Percentiles rank a stretch among this genome's conserved stretches.
These are phyloP conservation scores for Apodemia mormo DNA, from an alignment of 2,888 invertebrate genomes.

Conservation along the genomic window DNA sequence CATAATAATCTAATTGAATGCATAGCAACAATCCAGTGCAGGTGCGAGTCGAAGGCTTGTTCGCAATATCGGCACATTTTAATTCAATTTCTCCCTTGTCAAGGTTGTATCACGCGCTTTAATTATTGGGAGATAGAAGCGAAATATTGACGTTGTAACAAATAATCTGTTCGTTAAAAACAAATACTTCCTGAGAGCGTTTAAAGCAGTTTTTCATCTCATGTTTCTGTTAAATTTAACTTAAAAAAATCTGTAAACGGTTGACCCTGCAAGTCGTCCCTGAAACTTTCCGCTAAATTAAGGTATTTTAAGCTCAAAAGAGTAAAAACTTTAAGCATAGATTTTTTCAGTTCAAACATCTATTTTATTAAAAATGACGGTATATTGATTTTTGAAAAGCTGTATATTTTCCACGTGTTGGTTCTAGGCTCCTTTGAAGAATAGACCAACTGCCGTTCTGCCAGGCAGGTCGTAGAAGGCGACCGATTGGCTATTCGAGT, in stretches of 20 bases:
- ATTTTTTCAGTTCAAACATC: too few relatives aligned
- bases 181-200: neutral
- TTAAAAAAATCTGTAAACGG: neutral
- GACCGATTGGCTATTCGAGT: too few relatives aligned
- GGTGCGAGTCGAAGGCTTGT: constrained; percentile 42
- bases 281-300: too few relatives aligned
- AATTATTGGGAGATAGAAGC: constrained; percentile 52
- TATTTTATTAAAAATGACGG: too few relatives aligned
- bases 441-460: too few relatives aligned
- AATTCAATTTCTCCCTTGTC: constrained; percentile 58
- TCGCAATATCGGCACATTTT: constrained; percentile 51
- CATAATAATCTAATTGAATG: constrained; percentile 24
- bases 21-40: constrained; percentile 36
- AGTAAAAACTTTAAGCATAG: too few relatives aligned
- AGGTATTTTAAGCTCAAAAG: too few relatives aligned
- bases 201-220: neutral
- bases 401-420: too few relatives aligned
- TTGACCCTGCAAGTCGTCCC: too few relatives aligned
- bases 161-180: constrained; percentile 19
- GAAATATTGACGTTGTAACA: neutral
- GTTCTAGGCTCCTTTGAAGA: too few relatives aligned
- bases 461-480: too few relatives aligned
- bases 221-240: neutral
- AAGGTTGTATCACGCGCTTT: constrained; percentile 45
- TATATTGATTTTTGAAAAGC: too few relatives aligned